These are phyloP conservation scores for Amphiprion ocellaris DNA, from an alignment of 2,113 vertebrate genomes.

Conservation along the genomic window DNA sequence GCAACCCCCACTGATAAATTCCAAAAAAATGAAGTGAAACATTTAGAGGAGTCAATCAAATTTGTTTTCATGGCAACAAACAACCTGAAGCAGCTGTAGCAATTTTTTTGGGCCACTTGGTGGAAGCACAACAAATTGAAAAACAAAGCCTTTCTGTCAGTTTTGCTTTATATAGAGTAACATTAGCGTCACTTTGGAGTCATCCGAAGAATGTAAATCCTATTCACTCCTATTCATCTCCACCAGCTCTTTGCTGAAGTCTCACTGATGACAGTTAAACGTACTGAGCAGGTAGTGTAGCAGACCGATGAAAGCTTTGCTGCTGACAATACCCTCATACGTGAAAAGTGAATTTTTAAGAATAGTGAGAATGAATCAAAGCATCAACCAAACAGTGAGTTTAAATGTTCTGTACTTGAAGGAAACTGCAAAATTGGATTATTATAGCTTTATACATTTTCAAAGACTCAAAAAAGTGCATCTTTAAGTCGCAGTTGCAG, in stretches of 20 bases:
- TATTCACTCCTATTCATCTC: neutral
- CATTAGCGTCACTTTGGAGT: neutral
- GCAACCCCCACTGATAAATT: conserved; percentile 8
- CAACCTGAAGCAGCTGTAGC: neutral
- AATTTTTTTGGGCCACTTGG: neutral
- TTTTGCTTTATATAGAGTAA: neutral
- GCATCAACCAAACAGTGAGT: no score
- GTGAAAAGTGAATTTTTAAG: no score
- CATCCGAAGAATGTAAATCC: neutral
- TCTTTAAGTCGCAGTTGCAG: neutral
- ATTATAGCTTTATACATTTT: neutral
- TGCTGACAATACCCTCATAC: no score
- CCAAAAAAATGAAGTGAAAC: neutral
- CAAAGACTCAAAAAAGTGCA: neutral
- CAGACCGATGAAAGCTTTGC: no score
- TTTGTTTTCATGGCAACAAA: conserved; percentile 10
- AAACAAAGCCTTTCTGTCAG: neutral
- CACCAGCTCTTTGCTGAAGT: neutral
- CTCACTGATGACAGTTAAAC: neutral
- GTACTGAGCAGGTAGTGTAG: neutral
- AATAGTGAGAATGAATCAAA: no score
- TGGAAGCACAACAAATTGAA: neutral
- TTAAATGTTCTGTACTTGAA: no score
- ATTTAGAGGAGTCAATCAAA: neutral
- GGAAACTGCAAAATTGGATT: no score